Conservation (phyloP, 2,113 vertebrate species). For the Albula goreensis region DNA sequence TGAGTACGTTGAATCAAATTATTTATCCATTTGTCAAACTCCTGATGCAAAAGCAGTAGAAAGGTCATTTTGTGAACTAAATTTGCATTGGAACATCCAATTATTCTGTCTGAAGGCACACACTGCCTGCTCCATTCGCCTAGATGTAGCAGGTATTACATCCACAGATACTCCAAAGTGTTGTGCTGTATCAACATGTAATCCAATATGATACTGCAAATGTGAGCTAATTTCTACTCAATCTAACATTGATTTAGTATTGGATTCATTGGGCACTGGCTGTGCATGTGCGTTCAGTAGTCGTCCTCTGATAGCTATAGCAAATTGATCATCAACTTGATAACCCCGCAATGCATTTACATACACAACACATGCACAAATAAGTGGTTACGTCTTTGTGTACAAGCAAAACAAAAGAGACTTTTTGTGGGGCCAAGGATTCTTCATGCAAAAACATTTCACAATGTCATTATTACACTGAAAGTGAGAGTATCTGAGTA, state of each 20-base stretch:
- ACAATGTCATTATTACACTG: too few relatives aligned
- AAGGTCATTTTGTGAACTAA: neutral
- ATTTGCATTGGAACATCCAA: neutral
- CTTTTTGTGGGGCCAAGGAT: too few relatives aligned
- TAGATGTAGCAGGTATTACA: neutral
- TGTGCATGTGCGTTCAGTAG: neutral
- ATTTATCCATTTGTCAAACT: neutral
- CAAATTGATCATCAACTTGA: too few relatives aligned
- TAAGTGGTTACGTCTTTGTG: too few relatives aligned
- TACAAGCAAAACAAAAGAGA: too few relatives aligned
- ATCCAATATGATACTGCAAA: neutral
- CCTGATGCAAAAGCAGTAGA: neutral
- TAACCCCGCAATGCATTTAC: too few relatives aligned
- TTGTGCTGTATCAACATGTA: neutral
- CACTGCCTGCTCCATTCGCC: neutral
- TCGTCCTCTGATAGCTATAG: too few relatives aligned
- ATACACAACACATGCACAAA: too few relatives aligned
- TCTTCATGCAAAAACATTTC: too few relatives aligned
- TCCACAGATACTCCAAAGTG: neutral
- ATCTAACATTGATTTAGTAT: neutral
- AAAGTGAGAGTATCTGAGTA: too few relatives aligned
- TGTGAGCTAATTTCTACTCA: neutral
- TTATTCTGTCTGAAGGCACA: neutral
- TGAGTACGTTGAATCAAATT: neutral
- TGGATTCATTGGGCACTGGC: neutral